These are phyloP conservation scores for Glyphotaelius pellucidus DNA, from an alignment of 2,888 invertebrate genomes.

Conservation along the genomic window DNA sequence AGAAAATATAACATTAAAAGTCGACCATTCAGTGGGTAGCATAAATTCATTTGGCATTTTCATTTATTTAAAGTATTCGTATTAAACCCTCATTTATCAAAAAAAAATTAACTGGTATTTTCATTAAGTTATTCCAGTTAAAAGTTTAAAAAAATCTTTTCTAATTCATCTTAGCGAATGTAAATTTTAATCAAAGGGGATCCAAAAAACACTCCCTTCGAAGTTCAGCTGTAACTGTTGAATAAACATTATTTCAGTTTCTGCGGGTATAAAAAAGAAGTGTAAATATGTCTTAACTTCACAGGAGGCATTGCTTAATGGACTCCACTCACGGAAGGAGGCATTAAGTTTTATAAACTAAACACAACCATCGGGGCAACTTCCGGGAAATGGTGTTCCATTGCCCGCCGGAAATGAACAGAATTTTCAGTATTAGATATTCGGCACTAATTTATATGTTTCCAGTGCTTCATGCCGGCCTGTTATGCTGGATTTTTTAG, in stretches of 20 bases:
- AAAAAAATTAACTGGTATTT: neutral
- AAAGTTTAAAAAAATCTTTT: neutral
- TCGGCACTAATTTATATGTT: conserved; percentile 38
- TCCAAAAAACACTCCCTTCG: neutral
- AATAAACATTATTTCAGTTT: conserved; percentile 39
- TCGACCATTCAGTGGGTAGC: neutral
- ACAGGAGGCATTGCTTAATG: conserved; percentile 58
- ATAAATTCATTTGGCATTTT: neutral
- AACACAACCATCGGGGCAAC: conserved; percentile 61
- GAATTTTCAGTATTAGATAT: conserved; percentile 52
- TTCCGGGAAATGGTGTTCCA: conserved; percentile 60
- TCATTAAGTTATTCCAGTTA: neutral
- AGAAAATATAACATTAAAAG: neutral
- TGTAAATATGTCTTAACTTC: conserved; percentile 64
- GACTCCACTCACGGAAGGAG: conserved; percentile 62
- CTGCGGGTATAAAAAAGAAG: conserved; percentile 55
- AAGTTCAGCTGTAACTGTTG: conserved; percentile 1
- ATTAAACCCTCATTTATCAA: too few relatives aligned
- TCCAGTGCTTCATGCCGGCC: conserved; percentile 4
- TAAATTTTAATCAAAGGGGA: neutral
- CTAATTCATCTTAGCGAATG: too few relatives aligned
- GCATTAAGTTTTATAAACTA: conserved; percentile 65
- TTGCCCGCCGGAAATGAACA: conserved; percentile 53
- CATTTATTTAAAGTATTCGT: too few relatives aligned
- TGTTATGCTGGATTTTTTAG: neutral